Base-by-base conservation (phyloP, 2,797 vertebrate genomes). In the Parauchenoglanis ngamensis region DNA sequence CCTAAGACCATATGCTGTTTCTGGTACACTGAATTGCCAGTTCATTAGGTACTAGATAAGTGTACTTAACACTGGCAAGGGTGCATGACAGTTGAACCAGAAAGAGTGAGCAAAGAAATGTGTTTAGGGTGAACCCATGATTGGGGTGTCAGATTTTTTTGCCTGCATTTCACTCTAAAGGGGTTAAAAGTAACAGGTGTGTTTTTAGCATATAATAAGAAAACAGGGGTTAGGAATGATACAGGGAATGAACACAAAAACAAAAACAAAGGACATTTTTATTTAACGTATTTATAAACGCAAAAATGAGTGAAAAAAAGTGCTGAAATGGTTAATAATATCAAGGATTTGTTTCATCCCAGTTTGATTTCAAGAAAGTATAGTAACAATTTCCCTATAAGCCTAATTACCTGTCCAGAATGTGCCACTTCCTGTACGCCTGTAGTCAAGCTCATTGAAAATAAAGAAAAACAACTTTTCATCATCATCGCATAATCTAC, bases 1-100 rank as follows among this genome's bases (percentile, higher is more conserved):
- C 78, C 73, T 78, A 72, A 89, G 28, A 77, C 86, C 84, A 85
- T 35, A 87, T 85, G 68, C 35, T 31, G 70, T 54, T 7, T 46
- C 85, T 54, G 85, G 46, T 40, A 81, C 78, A 81, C 56, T 63
- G 56, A 81, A 61, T 81, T 44, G 21, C 21, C 59, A 65, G 56
- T 31, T 59, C 49, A 84, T 83, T 56, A 52, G 19, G 44, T 83
- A 78, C 57, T 88, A 78, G 23, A 59, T 61, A 59, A 61, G 54
- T 25, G 78, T 80, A 80, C 56, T 80, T 61, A 80, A 61, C 78
- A 80, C 78, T 15, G 56, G 56, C 56, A 44, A 40, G 6, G 21
- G 57, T 23, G 17, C 31, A 80, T 61, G 78, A 44, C 21, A 61
- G 78, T 44, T 80, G 56, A 61, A 57, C 17, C 28, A 13, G 72